These are phyloP conservation scores for Rhinolophus sinicus DNA, from an alignment of 2,113 vertebrate species.

Conservation along the genomic window DNA sequence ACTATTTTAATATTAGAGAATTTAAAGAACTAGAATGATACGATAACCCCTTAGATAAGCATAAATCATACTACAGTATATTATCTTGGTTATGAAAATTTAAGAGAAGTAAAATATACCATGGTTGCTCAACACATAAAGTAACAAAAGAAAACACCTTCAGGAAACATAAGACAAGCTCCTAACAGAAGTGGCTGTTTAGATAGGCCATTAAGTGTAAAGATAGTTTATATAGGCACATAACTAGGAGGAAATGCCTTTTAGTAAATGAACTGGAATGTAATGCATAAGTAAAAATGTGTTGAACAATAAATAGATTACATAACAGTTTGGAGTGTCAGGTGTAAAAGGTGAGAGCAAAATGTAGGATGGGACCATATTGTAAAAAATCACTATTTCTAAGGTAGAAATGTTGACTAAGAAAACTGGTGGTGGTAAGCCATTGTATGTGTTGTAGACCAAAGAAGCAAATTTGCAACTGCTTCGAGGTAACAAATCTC, in stretches of 20 bases:
- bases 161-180: neutral
- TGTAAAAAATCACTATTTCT: neutral
- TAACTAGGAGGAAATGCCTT: neutral
- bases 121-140: neutral
- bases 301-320: neutral
- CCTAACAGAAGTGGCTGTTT: neutral
- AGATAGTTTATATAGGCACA: neutral
- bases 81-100: neutral
- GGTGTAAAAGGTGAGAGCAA: neutral
- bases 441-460: neutral
- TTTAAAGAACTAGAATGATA: neutral
- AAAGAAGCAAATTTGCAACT: neutral
- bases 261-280: neutral
- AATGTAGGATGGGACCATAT: neutral
- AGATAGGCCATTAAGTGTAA: neutral
- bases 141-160: neutral
- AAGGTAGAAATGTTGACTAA: neutral
- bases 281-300: neutral
- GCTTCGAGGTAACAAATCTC: neutral
- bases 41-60: neutral
- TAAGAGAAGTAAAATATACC: neutral
- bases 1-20: neutral
- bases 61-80: neutral
- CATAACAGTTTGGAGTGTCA: neutral
- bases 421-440: neutral